phyloP scores from a whole-genome alignment of 1,140 invertebrate genomes.

The Schlechtendalia chinensis region DNA sequence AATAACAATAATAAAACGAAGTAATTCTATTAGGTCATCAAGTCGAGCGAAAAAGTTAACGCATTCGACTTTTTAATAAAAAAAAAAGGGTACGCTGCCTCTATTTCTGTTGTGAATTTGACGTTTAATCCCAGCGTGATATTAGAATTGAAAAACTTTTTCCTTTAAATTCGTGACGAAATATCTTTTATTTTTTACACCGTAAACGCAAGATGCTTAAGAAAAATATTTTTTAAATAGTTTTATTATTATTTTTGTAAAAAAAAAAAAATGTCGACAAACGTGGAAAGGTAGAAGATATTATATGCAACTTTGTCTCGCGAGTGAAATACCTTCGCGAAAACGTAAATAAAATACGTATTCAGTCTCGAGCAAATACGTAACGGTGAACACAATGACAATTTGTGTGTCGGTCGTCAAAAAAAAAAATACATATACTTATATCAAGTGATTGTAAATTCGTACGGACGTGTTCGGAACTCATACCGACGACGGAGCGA shows the following conservation, averaged over 20 bases:
- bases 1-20: not conserved
- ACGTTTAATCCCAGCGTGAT: not conserved
- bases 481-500: too few species aligned
- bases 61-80: not conserved
- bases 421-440: too few species aligned
- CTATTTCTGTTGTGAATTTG: not conserved
- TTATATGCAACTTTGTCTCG: not conserved
- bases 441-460: too few species aligned
- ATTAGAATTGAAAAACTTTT: slow-evolving; percentile 39
- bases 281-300: not conserved
- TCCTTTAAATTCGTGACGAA: not conserved
- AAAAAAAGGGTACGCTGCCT: too few species aligned
- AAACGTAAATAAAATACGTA: not conserved
- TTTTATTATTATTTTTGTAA: not conserved
- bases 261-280: not conserved
- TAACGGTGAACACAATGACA: not conserved
- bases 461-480: too few species aligned
- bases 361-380: not conserved
- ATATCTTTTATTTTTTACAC: not conserved
- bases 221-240: slow-evolving; percentile 9
- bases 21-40: not conserved
- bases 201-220: not conserved
- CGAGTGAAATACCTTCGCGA: not conserved
- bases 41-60: not conserved
- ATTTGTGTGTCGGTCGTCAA: not conserved